These are phyloP conservation scores for Geodia barretti DNA, from an alignment of 37 sponge, comb jelly and placozoan genomes.

Conservation along the genomic window DNA sequence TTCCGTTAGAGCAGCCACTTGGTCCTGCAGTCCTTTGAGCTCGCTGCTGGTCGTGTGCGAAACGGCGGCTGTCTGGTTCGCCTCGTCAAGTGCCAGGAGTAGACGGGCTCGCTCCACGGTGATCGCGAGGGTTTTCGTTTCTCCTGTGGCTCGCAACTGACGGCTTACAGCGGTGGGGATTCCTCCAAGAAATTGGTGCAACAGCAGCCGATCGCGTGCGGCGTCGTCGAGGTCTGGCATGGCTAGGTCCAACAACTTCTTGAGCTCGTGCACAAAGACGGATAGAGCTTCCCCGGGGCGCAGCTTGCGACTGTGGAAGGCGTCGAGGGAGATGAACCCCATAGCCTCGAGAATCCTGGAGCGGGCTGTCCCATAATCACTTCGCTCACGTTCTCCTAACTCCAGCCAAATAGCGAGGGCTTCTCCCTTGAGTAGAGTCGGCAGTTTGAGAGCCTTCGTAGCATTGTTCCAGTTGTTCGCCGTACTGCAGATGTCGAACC, in stretches of 20 bases:
- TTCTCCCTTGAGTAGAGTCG: conserved; percentile 49
- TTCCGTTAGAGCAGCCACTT: conserved; percentile 26
- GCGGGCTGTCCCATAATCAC: conserved; percentile 4
- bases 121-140: conserved; percentile 12
- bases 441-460: conserved; percentile 28
- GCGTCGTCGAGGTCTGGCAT: conserved; percentile 53
- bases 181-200: conserved; percentile 58
- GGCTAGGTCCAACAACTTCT: conserved; percentile 51
- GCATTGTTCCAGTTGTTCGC: conserved; percentile 41
- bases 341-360: not conserved
- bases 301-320: conserved; percentile 41
- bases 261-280: conserved; percentile 45
- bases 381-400: conserved; percentile 16
- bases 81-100: conserved; percentile 19
- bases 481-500: conserved; percentile 35
- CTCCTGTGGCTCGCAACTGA: conserved; percentile 39
- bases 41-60: too few species aligned
- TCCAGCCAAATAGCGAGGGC: conserved; percentile 57
- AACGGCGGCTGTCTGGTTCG: too few species aligned
- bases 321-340: conserved; percentile 29
- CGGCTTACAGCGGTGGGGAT: conserved; percentile 20
- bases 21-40: conserved; percentile 9
- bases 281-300: conserved; percentile 40
- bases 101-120: conserved; percentile 22
- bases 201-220: conserved; percentile 31